A percentile compares a stretch with the other conserved stretches of the same genome.
Conservation (phyloP, 2,113 vertebrate genomes). For the Lophochroa leadbeateri region DNA sequence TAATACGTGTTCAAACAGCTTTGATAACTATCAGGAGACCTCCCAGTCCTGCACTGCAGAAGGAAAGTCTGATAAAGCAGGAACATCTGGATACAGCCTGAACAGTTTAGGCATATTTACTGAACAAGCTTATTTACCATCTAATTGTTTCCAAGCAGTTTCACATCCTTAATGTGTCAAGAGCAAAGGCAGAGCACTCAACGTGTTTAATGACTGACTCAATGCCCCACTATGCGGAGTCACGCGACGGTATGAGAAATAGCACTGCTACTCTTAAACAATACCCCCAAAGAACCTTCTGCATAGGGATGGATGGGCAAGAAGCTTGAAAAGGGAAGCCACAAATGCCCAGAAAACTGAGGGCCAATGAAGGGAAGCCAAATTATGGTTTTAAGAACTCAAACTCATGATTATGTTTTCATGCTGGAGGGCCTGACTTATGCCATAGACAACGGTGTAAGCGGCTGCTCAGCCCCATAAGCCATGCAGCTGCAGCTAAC, state of each 20-base stretch:
- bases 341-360: not conserved
- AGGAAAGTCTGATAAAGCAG: not conserved
- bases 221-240: not conserved
- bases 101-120: not conserved
- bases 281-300: not conserved
- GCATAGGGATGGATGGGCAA: not conserved
- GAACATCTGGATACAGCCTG: not conserved
- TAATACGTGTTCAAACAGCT: not conserved
- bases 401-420: not conserved
- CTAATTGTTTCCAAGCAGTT: constrained; percentile 7
- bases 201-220: not conserved
- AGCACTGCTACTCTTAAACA: not conserved
- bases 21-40: not conserved
- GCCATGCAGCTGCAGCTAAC: fast-evolving
- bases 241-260: fast-evolving
- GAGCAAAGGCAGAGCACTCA: constrained; percentile 3
- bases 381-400: not conserved
- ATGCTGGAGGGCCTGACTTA: fast-evolving
- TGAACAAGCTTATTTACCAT: not conserved
- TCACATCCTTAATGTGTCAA: not conserved
- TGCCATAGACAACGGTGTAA: not conserved
- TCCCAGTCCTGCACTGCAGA: not conserved
- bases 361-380: not conserved
- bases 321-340: not conserved
- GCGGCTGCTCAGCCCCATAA: fast-evolving